Conservation (phyloP, 2,888 invertebrate genomes). For the Elysia crispata region DNA sequence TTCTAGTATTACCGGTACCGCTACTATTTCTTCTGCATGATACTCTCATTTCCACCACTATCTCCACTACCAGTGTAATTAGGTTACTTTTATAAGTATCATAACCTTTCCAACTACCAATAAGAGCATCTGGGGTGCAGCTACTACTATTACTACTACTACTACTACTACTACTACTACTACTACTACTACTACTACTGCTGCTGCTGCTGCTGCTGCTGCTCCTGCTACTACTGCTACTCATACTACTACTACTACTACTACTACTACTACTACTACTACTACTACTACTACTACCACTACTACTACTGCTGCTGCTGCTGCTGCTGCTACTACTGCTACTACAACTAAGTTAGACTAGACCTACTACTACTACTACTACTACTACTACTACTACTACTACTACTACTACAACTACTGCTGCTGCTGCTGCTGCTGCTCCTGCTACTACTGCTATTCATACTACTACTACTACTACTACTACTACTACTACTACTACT, state of each 20-base stretch:
- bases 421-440: not conserved
- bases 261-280: conserved; percentile 5
- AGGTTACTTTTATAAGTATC: no score
- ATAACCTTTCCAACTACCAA: no score
- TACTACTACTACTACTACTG: conserved; percentile 6
- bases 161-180: conserved; percentile 22
- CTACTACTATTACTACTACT: conserved; percentile 12
- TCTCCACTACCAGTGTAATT: no score
- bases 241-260: no score
- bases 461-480: no score
- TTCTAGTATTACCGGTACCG: no score
- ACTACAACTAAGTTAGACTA: not conserved
- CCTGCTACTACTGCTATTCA: no score
- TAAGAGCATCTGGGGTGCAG: no score
- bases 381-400: conserved; percentile 22
- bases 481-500: conserved; percentile 9
- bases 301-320: not conserved
- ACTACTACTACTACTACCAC: conserved; percentile 17
- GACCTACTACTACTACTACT: no score
- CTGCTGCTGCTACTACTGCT: not conserved
- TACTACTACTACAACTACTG: conserved; percentile 31
- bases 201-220: conserved; percentile 2
- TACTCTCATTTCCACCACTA: no score
- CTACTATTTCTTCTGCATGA: no score
- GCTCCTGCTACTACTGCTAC: no score